A percentile compares a stretch with the other conserved stretches of the same genome.
phyloP scores from a whole-genome alignment of 2,888 invertebrate species.

The Tanaodytes sp. region DNA sequence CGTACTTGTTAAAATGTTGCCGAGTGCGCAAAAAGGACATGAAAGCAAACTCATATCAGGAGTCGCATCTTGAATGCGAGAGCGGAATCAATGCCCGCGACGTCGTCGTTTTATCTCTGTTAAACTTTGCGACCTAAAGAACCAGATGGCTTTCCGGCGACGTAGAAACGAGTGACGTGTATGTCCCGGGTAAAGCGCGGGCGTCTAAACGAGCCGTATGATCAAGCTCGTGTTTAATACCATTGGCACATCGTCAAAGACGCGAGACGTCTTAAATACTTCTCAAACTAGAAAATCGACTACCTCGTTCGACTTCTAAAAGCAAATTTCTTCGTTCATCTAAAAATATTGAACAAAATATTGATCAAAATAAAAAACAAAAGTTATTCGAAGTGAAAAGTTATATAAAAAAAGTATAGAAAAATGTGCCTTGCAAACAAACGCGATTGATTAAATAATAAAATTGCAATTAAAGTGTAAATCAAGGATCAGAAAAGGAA shows the following conservation, averaged over 20 bases:
- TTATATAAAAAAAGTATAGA: too few relatives aligned
- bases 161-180: too few relatives aligned
- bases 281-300: conserved; percentile 11
- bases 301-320: background rate
- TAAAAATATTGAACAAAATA: too few relatives aligned
- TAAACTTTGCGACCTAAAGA: conserved; percentile 28
- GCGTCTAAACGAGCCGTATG: conserved; percentile 13
- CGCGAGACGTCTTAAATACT: conserved; percentile 6
- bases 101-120: conserved; percentile 38
- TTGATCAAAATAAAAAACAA: too few relatives aligned
- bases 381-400: too few relatives aligned
- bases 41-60: conserved; percentile 42
- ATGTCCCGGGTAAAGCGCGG: too few relatives aligned
- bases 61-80: conserved; percentile 34
- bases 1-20: conserved; percentile 38
- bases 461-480: too few relatives aligned
- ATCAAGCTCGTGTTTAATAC: conserved; percentile 27
- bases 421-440: too few relatives aligned
- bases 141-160: too few relatives aligned
- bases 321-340: too few relatives aligned
- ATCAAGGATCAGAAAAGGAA: too few relatives aligned
- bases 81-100: conserved; percentile 39
- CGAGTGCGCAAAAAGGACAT: conserved; percentile 41
- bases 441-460: too few relatives aligned
- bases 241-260: conserved; percentile 26